Percentiles rank a stretch among this genome's conserved stretches.
Conservation (phyloP, 2,113 vertebrate species). For the Podiceps cristatus region DNA sequence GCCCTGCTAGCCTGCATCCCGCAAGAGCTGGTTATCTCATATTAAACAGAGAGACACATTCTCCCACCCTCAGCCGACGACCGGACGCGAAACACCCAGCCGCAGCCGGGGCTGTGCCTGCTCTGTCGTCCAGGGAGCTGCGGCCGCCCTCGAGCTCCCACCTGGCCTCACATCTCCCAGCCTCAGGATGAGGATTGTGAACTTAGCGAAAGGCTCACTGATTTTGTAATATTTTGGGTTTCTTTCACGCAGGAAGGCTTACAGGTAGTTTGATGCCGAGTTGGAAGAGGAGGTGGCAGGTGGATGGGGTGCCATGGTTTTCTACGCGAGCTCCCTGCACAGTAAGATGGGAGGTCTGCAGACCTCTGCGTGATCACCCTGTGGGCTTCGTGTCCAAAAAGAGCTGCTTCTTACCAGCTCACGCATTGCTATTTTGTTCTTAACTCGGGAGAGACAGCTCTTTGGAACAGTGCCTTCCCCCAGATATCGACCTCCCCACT, state of each 20-base stretch:
- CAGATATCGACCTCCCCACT: background rate
- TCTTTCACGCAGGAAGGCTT: background rate
- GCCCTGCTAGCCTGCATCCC: background rate
- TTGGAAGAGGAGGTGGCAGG: background rate
- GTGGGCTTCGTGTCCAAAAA: background rate
- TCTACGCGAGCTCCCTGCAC: background rate
- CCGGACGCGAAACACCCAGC: accelerated
- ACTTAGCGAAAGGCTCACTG: accelerated
- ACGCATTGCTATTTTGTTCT: background rate
- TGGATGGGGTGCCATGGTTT: background rate
- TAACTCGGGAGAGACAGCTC: background rate
- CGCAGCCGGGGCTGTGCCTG: background rate
- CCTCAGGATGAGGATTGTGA: background rate
- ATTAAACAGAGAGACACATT: background rate
- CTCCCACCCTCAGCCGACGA: background rate
- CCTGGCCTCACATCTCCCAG: accelerated
- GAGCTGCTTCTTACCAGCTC: background rate
- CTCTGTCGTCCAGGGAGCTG: background rate
- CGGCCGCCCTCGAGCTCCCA: background rate
- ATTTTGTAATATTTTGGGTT: background rate
- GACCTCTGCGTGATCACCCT: background rate
- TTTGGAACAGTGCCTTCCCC: background rate
- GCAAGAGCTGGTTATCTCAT: background rate
- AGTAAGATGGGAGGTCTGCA: background rate
- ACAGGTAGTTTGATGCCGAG: accelerated